Percentiles rank a stretch among this genome's conserved stretches.
phyloP scores from a whole-genome alignment of 2,797 vertebrate genomes.

The Megalops cyprinoides region DNA sequence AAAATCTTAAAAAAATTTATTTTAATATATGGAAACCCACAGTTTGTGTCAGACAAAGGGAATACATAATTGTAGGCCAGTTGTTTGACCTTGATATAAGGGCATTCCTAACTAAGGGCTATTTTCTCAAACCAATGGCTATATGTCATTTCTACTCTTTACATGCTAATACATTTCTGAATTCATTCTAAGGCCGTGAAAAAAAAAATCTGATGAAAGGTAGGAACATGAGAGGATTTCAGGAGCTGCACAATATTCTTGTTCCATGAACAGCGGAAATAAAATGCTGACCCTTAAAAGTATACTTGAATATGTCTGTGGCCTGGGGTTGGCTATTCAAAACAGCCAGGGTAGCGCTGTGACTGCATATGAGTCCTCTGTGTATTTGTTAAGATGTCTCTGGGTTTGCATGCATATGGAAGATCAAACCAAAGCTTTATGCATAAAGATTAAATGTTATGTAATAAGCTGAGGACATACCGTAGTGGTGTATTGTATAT shows the following conservation, averaged over 20 bases:
- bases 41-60: conserved; percentile 50
- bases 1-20: conserved; percentile 62
- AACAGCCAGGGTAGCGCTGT: conserved; percentile 48
- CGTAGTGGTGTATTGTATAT: no score
- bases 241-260: conserved; percentile 60
- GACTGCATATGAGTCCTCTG: neutral
- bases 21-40: conserved; percentile 61
- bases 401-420: neutral
- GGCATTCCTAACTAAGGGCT: conserved; percentile 67
- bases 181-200: conserved; percentile 62
- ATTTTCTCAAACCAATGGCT: conserved; percentile 61
- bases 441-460: no score
- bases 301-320: conserved; percentile 65
- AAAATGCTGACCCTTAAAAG: conserved; percentile 65
- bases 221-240: conserved; percentile 55
- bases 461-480: no score
- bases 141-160: conserved; percentile 64
- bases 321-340: conserved; percentile 60
- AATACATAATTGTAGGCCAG: conserved; percentile 63
- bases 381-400: conserved; percentile 3
- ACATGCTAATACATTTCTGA: conserved; percentile 67
- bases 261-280: conserved; percentile 65
- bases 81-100: conserved; percentile 67
- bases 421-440: no score
- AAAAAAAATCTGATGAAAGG: conserved; percentile 40